These are phyloP conservation scores for Crotalus tigris DNA, from an alignment of 2,113 vertebrate species.

Conservation along the genomic window DNA sequence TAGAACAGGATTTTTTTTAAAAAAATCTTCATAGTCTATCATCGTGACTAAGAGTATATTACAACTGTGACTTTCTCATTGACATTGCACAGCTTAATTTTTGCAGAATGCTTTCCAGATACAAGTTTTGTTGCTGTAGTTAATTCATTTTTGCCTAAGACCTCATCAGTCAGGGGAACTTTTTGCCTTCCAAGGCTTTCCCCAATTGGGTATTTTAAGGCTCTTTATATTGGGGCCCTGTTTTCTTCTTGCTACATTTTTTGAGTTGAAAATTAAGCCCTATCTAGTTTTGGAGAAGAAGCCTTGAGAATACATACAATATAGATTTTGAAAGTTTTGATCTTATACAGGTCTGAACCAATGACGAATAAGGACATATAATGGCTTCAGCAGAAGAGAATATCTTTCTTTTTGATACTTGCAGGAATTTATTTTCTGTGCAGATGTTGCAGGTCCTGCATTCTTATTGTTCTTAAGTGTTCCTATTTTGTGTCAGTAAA, in stretches of 20 bases:
- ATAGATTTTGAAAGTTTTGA: conserved; percentile 38
- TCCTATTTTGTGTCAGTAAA: conserved; percentile 29
- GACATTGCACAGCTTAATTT: not conserved
- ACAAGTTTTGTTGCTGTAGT: not conserved
- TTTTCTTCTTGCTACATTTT: conserved; percentile 32
- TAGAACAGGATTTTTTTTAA: not conserved
- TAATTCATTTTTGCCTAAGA: rapidly evolving
- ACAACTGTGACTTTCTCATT: not conserved
- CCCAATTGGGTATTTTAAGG: not conserved
- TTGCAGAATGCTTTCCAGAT: not conserved
- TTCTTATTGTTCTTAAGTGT: conserved; percentile 29
- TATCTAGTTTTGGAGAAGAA: conserved; percentile 35
- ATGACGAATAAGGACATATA: not conserved
- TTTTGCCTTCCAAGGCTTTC: conserved; percentile 19
- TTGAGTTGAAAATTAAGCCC: conserved; percentile 38
- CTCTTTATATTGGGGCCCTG: not conserved
- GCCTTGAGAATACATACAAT: conserved; percentile 27
- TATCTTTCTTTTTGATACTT: conserved; percentile 21
- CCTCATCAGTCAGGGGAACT: conserved; percentile 9
- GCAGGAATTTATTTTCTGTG: not conserved
- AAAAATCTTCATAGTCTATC: not conserved
- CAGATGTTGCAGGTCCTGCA: conserved; percentile 40
- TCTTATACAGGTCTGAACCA: conserved; percentile 29
- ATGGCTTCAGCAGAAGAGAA: not conserved
- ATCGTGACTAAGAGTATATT: not conserved